Percentiles rank a stretch among this genome's conserved stretches.
phyloP scores from a whole-genome alignment of 2,888 invertebrate genomes.

The Nomada ruficornis region DNA sequence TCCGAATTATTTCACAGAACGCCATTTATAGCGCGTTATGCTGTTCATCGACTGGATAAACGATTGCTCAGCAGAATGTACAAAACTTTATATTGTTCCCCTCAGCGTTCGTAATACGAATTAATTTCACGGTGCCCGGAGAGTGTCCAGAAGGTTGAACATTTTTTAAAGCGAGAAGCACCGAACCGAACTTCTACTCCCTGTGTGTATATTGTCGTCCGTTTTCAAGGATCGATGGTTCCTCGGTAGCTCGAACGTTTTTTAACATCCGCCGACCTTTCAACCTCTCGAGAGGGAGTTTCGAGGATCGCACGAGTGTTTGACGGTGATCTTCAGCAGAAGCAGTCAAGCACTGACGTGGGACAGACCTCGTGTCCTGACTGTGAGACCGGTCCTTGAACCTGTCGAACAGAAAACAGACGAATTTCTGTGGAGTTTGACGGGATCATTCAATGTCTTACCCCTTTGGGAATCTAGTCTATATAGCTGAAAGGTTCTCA shows the following conservation, averaged over 20 bases:
- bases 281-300: constrained; percentile 46
- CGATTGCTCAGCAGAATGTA: constrained; percentile 32
- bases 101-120: constrained; percentile 27
- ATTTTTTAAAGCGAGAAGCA: constrained; percentile 18
- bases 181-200: too few relatives aligned
- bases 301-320: constrained; percentile 63
- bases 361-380: constrained; percentile 44
- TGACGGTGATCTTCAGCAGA: constrained; percentile 72
- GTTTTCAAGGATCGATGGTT: constrained; percentile 32
- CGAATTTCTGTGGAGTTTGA: constrained; percentile 18
- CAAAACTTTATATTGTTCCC: constrained; percentile 26
- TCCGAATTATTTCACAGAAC: constrained; percentile 55
- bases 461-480: too few relatives aligned
- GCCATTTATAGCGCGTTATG: constrained; percentile 28
- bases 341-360: constrained; percentile 44
- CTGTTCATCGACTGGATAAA: constrained; percentile 25
- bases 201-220: background rate
- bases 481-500: background rate
- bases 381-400: constrained; percentile 26
- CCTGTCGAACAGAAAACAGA: constrained; percentile 35
- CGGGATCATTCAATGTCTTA: background rate
- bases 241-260: constrained; percentile 28
- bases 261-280: constrained; percentile 53
- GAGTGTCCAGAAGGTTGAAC: constrained; percentile 4
- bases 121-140: constrained; percentile 30